phyloP scores from a whole-genome alignment of 2,888 invertebrate species.

The Melinaea menophilus region DNA sequence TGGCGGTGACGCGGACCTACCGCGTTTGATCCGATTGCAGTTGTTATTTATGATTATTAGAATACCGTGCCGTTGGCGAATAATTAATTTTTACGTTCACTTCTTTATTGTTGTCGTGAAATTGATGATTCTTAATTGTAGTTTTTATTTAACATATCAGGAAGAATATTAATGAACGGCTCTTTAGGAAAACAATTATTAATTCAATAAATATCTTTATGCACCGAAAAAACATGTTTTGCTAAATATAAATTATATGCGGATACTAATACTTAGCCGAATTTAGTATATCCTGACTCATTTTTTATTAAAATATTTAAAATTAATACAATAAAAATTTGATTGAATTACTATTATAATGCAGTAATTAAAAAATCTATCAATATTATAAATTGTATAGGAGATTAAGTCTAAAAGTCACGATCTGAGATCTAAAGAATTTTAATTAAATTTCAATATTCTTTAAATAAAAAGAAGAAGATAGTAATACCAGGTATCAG shows the following conservation, averaged over 20 bases:
- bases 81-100: conserved; percentile 74
- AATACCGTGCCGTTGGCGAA: conserved; percentile 70
- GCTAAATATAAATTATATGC: no score
- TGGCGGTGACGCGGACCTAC: conserved; percentile 59
- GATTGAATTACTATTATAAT: no score
- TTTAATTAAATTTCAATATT: conserved; percentile 63
- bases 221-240: no score
- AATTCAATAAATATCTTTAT: conserved; percentile 11
- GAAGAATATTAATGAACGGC: conserved; percentile 32
- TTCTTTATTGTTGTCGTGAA: conserved; percentile 61
- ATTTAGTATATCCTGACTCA: no score
- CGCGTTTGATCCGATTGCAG: conserved; percentile 74
- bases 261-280: no score
- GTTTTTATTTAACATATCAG: conserved; percentile 33
- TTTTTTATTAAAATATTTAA: no score
- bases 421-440: conserved; percentile 47
- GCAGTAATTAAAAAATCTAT: neutral
- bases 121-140: conserved; percentile 53
- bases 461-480: conserved; percentile 53
- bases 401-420: conserved; percentile 34
- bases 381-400: conserved; percentile 1
- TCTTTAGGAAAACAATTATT: conserved; percentile 19
- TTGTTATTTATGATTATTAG: conserved; percentile 75
- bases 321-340: no score
- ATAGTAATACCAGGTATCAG: conserved; percentile 45